These are phyloP conservation scores for Tetrapedia diversipes DNA, from an alignment of 2,888 invertebrate genomes.

Conservation along the genomic window DNA sequence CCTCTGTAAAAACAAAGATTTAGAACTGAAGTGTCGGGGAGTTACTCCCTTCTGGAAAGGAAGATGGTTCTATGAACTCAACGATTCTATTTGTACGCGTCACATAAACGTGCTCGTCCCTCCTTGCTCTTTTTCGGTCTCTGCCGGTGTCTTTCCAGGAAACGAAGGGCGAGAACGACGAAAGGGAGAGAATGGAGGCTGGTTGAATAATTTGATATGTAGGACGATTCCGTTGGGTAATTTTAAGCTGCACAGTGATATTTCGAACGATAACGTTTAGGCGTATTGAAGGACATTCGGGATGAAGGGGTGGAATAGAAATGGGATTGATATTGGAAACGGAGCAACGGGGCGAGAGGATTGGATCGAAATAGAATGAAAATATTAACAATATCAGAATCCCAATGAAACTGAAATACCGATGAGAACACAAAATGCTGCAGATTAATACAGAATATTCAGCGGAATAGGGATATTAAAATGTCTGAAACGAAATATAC, in stretches of 20 bases:
- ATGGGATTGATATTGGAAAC: too few species aligned
- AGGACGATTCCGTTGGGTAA: conserved; percentile 14
- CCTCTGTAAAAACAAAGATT: conserved; percentile 1
- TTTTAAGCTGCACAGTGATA: neutral
- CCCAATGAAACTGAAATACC: too few species aligned
- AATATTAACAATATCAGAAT: too few species aligned
- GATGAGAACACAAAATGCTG: too few species aligned
- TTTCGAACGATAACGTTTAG: neutral
- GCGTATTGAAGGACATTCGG: neutral
- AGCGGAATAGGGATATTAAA: neutral
- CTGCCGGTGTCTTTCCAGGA: neutral
- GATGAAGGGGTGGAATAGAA: conserved; percentile 15
- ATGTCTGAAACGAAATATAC: too few species aligned
- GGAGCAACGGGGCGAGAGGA: too few species aligned
- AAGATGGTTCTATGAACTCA: conserved; percentile 27
- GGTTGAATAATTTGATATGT: conserved; percentile 29
- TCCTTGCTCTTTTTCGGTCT: neutral
- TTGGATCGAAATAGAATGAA: conserved; percentile 19
- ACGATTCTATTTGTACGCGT: conserved; percentile 46
- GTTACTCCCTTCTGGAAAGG: conserved; percentile 31
- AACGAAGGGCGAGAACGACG: neutral
- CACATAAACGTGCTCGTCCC: neutral
- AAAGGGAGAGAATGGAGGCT: conserved; percentile 1
- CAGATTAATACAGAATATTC: neutral
- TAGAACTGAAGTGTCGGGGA: conserved; percentile 15